phyloP scores from a whole-genome alignment of 1,140 invertebrate genomes.

The honey bee (Apis mellifera) region DNA sequence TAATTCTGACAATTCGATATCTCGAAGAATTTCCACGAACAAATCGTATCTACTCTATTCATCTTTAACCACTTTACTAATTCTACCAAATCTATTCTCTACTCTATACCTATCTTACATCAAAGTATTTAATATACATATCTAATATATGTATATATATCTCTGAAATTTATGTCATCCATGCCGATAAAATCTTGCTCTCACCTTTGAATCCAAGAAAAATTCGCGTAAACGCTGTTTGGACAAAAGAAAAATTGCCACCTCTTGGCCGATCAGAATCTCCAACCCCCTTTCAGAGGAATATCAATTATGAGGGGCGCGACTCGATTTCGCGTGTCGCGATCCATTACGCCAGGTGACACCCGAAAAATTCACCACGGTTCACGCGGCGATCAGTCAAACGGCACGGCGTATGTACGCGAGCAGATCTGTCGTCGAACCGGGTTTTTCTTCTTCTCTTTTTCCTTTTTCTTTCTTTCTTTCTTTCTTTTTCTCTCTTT shows the following conservation, averaged over 20 bases:
- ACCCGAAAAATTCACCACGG: constrained; percentile 9
- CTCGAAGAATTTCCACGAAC: too few relatives aligned
- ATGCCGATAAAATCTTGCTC: too few relatives aligned
- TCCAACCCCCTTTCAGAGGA: background rate
- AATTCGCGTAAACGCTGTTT: background rate
- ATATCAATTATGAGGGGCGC: constrained; percentile 25
- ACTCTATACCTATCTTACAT: too few relatives aligned
- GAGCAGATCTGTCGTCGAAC: background rate
- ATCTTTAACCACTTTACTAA: too few relatives aligned
- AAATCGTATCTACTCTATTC: too few relatives aligned
- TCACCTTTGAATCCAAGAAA: background rate
- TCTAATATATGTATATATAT: too few relatives aligned
- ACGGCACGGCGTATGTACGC: constrained; percentile 1
- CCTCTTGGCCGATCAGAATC: constrained; percentile 12
- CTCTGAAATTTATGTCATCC: too few relatives aligned
- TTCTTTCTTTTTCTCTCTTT: constrained; percentile 14
- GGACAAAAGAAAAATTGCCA: background rate
- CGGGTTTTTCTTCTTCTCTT: constrained; percentile 8
- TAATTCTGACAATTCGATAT: too few relatives aligned
- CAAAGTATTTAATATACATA: too few relatives aligned
- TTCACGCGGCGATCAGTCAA: constrained; percentile 32
- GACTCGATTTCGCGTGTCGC: constrained; percentile 21
- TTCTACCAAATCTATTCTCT: too few relatives aligned
- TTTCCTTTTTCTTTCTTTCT: too few relatives aligned
- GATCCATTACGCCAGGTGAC: constrained; percentile 23